Conservation (phyloP, 1,140 invertebrate species). For the Brachionus asplanchnoidis region DNA sequence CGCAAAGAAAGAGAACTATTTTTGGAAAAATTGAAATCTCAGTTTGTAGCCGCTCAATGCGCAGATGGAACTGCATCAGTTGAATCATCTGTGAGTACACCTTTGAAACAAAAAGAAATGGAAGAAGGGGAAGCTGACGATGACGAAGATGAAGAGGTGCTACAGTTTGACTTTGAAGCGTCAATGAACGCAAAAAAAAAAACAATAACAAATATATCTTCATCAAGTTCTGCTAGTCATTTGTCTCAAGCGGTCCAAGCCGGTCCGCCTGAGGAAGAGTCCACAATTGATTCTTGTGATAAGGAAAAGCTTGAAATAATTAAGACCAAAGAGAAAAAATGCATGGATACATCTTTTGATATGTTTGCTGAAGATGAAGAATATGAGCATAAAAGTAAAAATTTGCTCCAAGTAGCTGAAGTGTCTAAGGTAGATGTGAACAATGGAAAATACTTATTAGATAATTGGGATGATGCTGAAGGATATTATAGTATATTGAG, state of each 20-base stretch:
- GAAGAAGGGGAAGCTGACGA: conserved; percentile 33
- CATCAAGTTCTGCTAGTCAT: conserved; percentile 2
- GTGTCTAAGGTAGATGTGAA: conserved; percentile 67
- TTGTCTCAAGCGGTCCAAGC: not conserved
- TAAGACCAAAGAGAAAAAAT: conserved; percentile 35
- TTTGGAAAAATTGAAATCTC: conserved; percentile 23
- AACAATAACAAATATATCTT: not conserved
- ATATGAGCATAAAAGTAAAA: conserved; percentile 18
- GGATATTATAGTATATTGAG: conserved; percentile 76
- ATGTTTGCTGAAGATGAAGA: conserved; percentile 43
- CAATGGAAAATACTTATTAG: conserved; percentile 77
- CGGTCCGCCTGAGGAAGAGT: not conserved
- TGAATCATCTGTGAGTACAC: not conserved
- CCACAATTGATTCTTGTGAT: conserved; percentile 21
- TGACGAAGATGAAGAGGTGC: conserved; percentile 38
- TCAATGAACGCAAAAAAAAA: conserved; percentile 37
- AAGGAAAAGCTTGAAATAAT: conserved; percentile 37
- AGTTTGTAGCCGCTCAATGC: not conserved
- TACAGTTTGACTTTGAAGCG: conserved; percentile 36
- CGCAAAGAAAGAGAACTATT: conserved; percentile 82
- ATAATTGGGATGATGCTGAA: conserved; percentile 99
- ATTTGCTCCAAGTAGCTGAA: conserved; percentile 63
- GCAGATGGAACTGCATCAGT: not conserved
- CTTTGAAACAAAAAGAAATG: not conserved
- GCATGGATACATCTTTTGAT: not conserved